Percentiles rank a stretch among this genome's conserved stretches.
phyloP scores from a whole-genome alignment of 2,888 invertebrate genomes.

The Spilarctia lutea region DNA sequence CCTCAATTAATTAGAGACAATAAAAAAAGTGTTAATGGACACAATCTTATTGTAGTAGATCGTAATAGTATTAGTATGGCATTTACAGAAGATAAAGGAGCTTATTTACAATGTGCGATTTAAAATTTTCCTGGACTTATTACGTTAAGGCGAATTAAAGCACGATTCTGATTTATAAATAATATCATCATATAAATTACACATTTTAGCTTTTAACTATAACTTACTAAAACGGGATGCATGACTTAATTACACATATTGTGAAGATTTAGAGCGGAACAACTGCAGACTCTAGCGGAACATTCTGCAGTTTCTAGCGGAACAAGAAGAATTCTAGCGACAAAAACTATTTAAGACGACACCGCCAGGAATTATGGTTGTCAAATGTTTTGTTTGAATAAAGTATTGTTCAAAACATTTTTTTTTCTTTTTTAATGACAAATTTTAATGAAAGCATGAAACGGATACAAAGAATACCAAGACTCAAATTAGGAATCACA shows the following conservation, averaged over 20 bases:
- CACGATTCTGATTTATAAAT: not conserved
- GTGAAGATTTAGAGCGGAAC: conserved; percentile 3
- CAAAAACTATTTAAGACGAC: not conserved
- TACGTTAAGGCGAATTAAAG: not conserved
- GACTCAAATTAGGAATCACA: no score
- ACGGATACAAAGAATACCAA: no score
- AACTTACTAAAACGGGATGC: conserved; percentile 2
- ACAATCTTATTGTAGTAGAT: no score
- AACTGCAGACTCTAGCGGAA: conserved; percentile 1
- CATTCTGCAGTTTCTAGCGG: not conserved
- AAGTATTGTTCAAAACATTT: no score
- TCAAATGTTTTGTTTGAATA: not conserved
- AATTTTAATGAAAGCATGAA: no score
- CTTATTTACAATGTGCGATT: not conserved
- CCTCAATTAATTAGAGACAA: no score
- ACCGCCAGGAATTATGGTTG: not conserved
- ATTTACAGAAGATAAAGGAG: no score
- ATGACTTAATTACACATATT: conserved; percentile 8
- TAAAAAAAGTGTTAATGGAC: no score
- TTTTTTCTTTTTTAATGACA: no score
- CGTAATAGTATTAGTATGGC: no score
- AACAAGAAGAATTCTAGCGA: conserved; percentile 4
- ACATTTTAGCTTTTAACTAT: not conserved
- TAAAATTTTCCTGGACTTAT: not conserved
- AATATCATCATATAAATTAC: not conserved